These are phyloP conservation scores for Carassius gibelio DNA, from an alignment of 2,113 vertebrate genomes.

Conservation along the genomic window DNA sequence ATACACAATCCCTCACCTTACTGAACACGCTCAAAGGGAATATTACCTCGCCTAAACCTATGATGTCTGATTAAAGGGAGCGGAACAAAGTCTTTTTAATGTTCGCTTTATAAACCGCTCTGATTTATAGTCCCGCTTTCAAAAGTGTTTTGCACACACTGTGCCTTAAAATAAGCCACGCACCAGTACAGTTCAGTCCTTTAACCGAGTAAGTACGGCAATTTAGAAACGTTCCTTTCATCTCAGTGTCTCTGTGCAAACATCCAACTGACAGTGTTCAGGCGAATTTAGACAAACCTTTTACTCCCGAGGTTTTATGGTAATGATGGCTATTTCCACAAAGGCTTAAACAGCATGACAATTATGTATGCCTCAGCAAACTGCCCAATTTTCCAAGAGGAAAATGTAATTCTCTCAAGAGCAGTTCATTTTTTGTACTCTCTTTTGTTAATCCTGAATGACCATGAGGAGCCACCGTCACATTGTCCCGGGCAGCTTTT, in stretches of 20 bases:
- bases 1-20: constrained; percentile 62
- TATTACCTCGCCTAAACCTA: constrained; percentile 65
- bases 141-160: not conserved
- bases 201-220: constrained; percentile 18
- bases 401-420: constrained; percentile 84
- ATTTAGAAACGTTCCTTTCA: constrained; percentile 26
- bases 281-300: constrained; percentile 45
- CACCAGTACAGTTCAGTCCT: not conserved
- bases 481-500: constrained; percentile 87
- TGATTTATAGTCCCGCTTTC: constrained; percentile 34
- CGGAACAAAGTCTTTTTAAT: constrained; percentile 48
- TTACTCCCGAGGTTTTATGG: constrained; percentile 55
- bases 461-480: constrained; percentile 84
- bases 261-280: constrained; percentile 9
- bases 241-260: constrained; percentile 26
- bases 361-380: constrained; percentile 74
- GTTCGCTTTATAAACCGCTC: constrained; percentile 51
- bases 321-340: constrained; percentile 54
- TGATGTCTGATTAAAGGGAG: constrained; percentile 74
- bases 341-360: constrained; percentile 57
- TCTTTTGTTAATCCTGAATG: constrained; percentile 87
- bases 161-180: constrained; percentile 7
- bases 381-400: constrained; percentile 77
- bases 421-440: constrained; percentile 79
- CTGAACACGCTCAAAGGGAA: constrained; percentile 68